These are phyloP conservation scores for Notothenia rossii DNA, from an alignment of 2,113 vertebrate genomes.

Conservation along the genomic window DNA sequence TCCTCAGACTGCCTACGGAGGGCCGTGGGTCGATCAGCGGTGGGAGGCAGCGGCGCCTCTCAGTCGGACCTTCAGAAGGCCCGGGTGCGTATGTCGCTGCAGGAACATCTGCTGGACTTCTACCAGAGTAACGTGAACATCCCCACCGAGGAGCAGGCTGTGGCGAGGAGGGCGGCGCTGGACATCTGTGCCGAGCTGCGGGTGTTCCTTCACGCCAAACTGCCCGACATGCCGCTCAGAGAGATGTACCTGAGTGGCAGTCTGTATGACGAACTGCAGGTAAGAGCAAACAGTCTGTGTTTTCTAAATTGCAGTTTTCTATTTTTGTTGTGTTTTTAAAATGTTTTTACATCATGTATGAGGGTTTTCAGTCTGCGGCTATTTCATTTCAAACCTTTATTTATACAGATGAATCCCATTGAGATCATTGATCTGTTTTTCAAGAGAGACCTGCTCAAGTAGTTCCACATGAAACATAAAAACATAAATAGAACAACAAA, in stretches of 20 bases:
- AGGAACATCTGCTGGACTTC: constrained; percentile 93
- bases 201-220: constrained; percentile 92
- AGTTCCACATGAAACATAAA: too few relatives aligned
- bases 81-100: constrained; percentile 92
- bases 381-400: too few relatives aligned
- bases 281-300: constrained; percentile 44
- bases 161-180: constrained; percentile 92
- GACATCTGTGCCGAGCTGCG: constrained; percentile 96
- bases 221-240: constrained; percentile 96
- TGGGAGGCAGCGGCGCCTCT: constrained; percentile 61
- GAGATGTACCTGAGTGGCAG: constrained; percentile 99
- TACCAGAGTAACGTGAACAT: constrained; percentile 90
- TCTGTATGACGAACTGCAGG: constrained; percentile 97
- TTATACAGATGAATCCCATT: too few relatives aligned
- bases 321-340: too few relatives aligned
- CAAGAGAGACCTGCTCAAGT: too few relatives aligned
- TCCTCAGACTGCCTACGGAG: constrained; percentile 76
- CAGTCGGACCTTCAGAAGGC: constrained; percentile 91
- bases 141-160: constrained; percentile 89
- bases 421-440: too few relatives aligned
- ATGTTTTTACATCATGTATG: too few relatives aligned
- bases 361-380: too few relatives aligned
- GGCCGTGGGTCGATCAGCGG: constrained; percentile 66
- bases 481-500: too few relatives aligned
- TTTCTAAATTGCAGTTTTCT: too few relatives aligned